These are phyloP conservation scores for Nibea coibor DNA, from an alignment of 2,113 vertebrate genomes.

Conservation along the genomic window DNA sequence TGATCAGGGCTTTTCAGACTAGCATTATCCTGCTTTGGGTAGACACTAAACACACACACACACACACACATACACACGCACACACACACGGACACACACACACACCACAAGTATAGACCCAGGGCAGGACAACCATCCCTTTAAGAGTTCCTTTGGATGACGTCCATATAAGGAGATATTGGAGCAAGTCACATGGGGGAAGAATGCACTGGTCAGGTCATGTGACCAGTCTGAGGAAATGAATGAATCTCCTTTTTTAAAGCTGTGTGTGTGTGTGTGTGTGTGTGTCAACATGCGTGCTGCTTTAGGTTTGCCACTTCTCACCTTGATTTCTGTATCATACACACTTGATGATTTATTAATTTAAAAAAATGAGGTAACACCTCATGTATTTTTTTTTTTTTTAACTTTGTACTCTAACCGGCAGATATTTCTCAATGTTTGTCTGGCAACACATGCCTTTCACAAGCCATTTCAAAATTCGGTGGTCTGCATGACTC, in stretches of 20 bases:
- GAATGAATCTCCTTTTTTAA: constrained; percentile 75
- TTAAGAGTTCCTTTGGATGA: constrained; percentile 81
- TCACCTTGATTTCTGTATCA: constrained; percentile 5
- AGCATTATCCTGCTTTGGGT: constrained; percentile 46
- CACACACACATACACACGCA: constrained; percentile 33
- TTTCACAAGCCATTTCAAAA: constrained; percentile 43
- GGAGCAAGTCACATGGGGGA: constrained; percentile 76
- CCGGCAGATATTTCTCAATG: not conserved
- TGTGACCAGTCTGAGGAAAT: constrained; percentile 75
- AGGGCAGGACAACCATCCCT: constrained; percentile 72
- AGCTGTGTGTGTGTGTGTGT: constrained; percentile 43
- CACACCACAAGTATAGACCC: constrained; percentile 50
- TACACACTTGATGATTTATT: not conserved
- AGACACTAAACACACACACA: constrained; percentile 32
- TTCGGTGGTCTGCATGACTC: constrained; percentile 35
- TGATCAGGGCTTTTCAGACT: constrained; percentile 43
- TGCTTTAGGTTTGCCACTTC: constrained; percentile 1
- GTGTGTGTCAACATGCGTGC: not conserved
- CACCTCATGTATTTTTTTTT: not conserved
- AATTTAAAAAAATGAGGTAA: not conserved
- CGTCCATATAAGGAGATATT: constrained; percentile 82
- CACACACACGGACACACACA: constrained; percentile 23
- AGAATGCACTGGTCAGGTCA: constrained; percentile 75
- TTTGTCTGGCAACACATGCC: constrained; percentile 22
- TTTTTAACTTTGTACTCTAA: constrained; percentile 5